phyloP scores from a whole-genome alignment of 2,113 vertebrate species.

The Proterorhinus semilunaris region DNA sequence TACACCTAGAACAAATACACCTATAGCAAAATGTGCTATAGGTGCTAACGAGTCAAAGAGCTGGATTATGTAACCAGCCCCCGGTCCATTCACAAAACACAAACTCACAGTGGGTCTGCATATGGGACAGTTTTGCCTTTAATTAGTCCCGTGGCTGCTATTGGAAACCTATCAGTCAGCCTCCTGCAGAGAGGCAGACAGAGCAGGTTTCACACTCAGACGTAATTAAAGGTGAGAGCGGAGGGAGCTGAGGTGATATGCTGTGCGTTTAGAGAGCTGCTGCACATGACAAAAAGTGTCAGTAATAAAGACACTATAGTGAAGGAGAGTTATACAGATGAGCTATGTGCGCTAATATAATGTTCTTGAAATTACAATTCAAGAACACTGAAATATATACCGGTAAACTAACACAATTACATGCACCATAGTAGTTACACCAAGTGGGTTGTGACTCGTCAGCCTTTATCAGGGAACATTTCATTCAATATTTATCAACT shows the following conservation, averaged over 20 bases:
- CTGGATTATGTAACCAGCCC: not conserved
- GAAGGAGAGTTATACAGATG: not conserved
- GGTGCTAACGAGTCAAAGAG: not conserved
- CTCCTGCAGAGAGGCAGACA: constrained; percentile 19
- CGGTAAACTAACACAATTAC: no score
- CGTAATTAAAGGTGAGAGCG: constrained; percentile 40
- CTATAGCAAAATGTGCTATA: not conserved
- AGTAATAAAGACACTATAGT: constrained; percentile 6
- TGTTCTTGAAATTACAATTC: no score
- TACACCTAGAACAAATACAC: no score
- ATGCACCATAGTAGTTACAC: no score
- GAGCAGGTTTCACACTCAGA: constrained; percentile 29
- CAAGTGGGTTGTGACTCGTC: no score
- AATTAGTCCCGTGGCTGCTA: constrained; percentile 46
- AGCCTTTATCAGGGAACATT: no score
- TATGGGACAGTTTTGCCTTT: constrained; percentile 37
- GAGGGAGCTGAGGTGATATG: not conserved
- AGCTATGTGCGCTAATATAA: no score
- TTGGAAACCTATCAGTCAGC: constrained; percentile 28
- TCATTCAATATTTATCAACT: no score
- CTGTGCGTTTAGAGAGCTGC: constrained; percentile 22
- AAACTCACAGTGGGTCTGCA: constrained; percentile 2
- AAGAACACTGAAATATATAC: no score
- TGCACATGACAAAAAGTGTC: constrained; percentile 20
- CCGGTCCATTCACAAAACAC: not conserved